Evolutionary conservation across 2,797 vertebrate species (phyloP), one percentile per base, ranked within the genome.

Genomic region (Bufotes viridis): DNA sequence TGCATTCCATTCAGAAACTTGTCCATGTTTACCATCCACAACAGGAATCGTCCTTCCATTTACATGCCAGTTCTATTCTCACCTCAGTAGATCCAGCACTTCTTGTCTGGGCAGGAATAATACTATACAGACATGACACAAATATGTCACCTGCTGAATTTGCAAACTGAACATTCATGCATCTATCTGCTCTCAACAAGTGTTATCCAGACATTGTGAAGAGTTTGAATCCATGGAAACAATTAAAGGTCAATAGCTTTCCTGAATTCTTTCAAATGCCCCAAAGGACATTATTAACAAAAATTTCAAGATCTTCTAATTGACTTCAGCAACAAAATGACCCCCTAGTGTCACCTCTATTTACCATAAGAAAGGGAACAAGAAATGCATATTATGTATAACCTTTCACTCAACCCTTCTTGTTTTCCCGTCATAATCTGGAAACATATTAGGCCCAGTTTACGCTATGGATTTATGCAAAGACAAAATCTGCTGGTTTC

Each of bases 291-390:
- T 12, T 34, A 70, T 70, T 70, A 29, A 34, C 13, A 70, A 70
- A 70, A 26, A 29, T 70, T 1, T 70, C 67, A 26, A 70, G 67
- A 70, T 70, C 67, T 70, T 70, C 67, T 70, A 70, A 70, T 70
- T 70, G 67, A 70, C 67, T 70, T 7, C 10, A 14, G 67, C 67
- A 70, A 11, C 1, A 70, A 70, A 70, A 70, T 70, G 29, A 29
- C 67, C 67, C 24, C 6, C 2, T 42, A 42, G 42, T 42, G 4
- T 42, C 42, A 42, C 42, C 42, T 42, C 3, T 17, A 34, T 15
- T 70, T 70, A 70, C 26, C 67, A 70, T 70, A 34, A 14, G 24
- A 26, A 70, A 26, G 14, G 26, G 22, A 14, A 29, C 14, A 34
- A 70, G 26, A 34, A 26, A 70, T 29, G 67, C 7, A 70, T 34